These are phyloP conservation scores for Nematopogon swammerdamellus DNA, from an alignment of 2,888 invertebrate genomes.

Conservation along the genomic window DNA sequence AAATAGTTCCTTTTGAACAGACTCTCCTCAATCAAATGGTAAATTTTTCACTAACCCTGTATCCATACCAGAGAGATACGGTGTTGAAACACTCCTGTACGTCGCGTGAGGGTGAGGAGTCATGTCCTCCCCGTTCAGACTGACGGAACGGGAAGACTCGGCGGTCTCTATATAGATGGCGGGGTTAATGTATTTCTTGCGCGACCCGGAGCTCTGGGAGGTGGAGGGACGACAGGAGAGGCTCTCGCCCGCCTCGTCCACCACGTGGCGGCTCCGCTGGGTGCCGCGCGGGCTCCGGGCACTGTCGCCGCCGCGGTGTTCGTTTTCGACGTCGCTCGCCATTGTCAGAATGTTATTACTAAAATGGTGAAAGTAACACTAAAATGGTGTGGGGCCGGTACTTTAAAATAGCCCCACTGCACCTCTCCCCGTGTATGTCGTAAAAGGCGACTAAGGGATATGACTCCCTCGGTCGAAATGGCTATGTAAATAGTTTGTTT, in stretches of 20 bases:
- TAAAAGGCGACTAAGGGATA: too few relatives aligned
- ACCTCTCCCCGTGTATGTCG: too few relatives aligned
- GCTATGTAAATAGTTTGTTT: too few relatives aligned
- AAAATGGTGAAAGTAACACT: too few relatives aligned
- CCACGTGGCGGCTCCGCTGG: slow-evolving; percentile 24
- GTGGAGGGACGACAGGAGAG: slow-evolving; percentile 36
- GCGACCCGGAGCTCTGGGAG: slow-evolving; percentile 35
- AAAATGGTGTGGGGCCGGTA: too few relatives aligned
- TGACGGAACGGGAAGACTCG: slow-evolving; percentile 36
- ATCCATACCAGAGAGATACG: slow-evolving; percentile 38
- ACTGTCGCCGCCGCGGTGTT: slow-evolving; percentile 34
- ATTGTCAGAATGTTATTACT: slow-evolving; percentile 13
- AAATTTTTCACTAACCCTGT: too few relatives aligned
- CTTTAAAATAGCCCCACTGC: too few relatives aligned
- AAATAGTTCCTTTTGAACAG: too few relatives aligned
- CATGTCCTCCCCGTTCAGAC: slow-evolving; percentile 33
- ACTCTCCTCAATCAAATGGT: too few relatives aligned
- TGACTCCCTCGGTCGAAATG: too few relatives aligned
- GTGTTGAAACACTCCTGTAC: slow-evolving; percentile 43
- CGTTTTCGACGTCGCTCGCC: slow-evolving; percentile 35
- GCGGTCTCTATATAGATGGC: slow-evolving; percentile 57
- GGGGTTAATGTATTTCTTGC: slow-evolving; percentile 55
- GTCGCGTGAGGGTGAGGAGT: slow-evolving; percentile 45
- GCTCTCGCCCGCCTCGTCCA: slow-evolving; percentile 45
- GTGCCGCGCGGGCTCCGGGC: slow-evolving; percentile 19